phyloP scores from a whole-genome alignment of 2,888 invertebrate genomes.

The Aricia artaxerxes region DNA sequence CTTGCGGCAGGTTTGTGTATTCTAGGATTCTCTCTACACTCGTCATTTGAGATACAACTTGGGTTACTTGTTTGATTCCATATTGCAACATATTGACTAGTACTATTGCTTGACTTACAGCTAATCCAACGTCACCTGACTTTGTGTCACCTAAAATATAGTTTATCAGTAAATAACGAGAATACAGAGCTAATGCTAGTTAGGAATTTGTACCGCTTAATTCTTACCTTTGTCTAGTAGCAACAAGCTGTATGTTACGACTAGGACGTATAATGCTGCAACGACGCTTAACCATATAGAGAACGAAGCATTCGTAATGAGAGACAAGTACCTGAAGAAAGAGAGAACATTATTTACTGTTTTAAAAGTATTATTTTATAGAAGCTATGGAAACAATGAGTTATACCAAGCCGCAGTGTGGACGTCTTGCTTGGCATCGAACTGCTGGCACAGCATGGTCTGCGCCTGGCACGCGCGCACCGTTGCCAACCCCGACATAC shows the following conservation, averaged over 20 bases:
- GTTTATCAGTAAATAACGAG: neutral
- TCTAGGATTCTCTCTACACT: constrained; percentile 90
- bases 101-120: constrained; percentile 85
- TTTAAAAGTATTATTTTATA: neutral
- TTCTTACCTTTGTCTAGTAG: constrained; percentile 77
- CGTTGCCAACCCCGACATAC: constrained; percentile 87
- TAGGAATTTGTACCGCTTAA: neutral
- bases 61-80: constrained; percentile 88
- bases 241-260: constrained; percentile 83
- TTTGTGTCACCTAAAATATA: constrained; percentile 65
- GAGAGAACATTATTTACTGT: constrained; percentile 39
- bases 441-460: constrained; percentile 82
- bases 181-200: neutral
- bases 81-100: constrained; percentile 90
- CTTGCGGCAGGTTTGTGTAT: constrained; percentile 86
- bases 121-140: constrained; percentile 85
- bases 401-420: constrained; percentile 82
- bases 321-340: constrained; percentile 72
- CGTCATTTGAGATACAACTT: constrained; percentile 86
- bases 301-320: constrained; percentile 81
- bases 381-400: neutral
- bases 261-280: constrained; percentile 78
- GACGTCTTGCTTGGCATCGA: constrained; percentile 83
- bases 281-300: constrained; percentile 83
- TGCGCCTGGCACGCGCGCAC: constrained; percentile 87